Conservation (phyloP, 2,888 invertebrate genomes). For the Gasteruption jaculator region DNA sequence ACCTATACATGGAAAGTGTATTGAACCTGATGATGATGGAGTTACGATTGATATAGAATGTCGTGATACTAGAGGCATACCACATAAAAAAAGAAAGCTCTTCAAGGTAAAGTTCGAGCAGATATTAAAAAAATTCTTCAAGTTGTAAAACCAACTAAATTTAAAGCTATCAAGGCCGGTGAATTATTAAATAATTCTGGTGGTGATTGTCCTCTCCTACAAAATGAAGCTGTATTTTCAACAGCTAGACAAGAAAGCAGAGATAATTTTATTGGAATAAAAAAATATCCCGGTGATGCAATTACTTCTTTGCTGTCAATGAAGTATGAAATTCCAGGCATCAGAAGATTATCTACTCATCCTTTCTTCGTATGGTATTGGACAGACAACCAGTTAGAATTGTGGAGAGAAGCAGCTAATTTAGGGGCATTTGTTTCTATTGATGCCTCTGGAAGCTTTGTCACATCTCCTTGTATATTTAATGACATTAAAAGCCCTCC, state of each 20-base stretch:
- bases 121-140: constrained; percentile 1
- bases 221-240: neutral
- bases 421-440: neutral
- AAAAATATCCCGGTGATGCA: constrained; percentile 7
- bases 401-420: constrained; percentile 9
- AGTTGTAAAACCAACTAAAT: constrained; percentile 3
- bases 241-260: constrained; percentile 9
- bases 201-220: neutral
- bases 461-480: constrained; percentile 1
- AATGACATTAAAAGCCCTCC: neutral
- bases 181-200: constrained; percentile 8
- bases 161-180: neutral
- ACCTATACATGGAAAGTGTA: neutral
- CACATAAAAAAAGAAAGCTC: constrained; percentile 3
- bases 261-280: constrained; percentile 5
- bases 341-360: constrained; percentile 5
- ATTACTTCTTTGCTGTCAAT: constrained; percentile 5
- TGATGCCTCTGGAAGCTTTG: constrained; percentile 11
- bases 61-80: constrained; percentile 2
- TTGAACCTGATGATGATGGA: neutral
- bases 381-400: constrained; percentile 7
- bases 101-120: neutral
- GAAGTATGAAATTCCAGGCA: neutral
- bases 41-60: constrained; percentile 5
- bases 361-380: constrained; percentile 9